phyloP scores from a whole-genome alignment of 2,888 invertebrate genomes.

The Theodoxus fluviatilis region DNA sequence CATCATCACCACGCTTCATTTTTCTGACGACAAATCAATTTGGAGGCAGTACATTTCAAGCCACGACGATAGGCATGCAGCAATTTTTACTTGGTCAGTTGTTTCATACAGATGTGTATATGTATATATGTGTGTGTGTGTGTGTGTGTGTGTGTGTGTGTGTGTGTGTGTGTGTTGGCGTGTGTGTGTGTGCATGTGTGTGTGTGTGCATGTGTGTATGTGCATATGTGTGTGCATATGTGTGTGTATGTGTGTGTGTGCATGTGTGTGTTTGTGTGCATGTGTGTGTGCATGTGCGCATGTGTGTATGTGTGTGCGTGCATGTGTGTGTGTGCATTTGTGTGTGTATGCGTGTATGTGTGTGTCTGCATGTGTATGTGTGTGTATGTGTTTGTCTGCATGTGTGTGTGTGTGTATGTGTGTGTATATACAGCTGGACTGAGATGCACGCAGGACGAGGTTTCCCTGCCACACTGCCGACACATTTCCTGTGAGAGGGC shows the following conservation, averaged over 20 bases:
- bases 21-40: no score
- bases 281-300: neutral
- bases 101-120: neutral
- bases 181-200: neutral
- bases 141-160: constrained; percentile 15
- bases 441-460: no score
- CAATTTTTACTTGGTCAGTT: neutral
- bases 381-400: neutral
- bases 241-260: constrained; percentile 10
- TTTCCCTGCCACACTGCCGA: no score
- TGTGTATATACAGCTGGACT: no score
- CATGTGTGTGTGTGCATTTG: constrained; percentile 4
- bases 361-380: neutral
- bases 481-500: no score
- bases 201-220: constrained; percentile 21
- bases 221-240: constrained; percentile 17
- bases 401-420: neutral
- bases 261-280: constrained; percentile 11
- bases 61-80: neutral
- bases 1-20: neutral
- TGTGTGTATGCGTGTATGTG: neutral
- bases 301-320: neutral
- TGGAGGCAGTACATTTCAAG: no score
- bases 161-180: constrained; percentile 13
- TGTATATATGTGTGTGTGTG: constrained; percentile 6